phyloP scores from a whole-genome alignment of 1,140 invertebrate genomes.

The Protaetia brevitarsis region DNA sequence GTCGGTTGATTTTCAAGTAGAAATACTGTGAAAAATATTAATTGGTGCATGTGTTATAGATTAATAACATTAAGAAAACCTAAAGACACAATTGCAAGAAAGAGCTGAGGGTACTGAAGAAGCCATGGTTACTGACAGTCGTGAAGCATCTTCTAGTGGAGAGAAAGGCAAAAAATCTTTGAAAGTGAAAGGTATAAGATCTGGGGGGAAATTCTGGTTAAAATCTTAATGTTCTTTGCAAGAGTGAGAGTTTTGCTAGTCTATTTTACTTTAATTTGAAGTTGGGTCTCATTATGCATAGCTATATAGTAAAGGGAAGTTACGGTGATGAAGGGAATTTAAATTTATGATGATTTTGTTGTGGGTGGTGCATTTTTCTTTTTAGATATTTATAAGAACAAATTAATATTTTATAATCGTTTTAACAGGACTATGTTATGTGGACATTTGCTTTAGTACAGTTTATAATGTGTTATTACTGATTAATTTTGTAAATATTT shows the following conservation, averaged over 20 bases:
- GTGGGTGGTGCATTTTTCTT: too few relatives aligned
- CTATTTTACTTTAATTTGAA: background rate
- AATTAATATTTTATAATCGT: too few relatives aligned
- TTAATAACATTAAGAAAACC: conserved; percentile 74
- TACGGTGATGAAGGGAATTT: too few relatives aligned
- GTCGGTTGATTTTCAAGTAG: conserved; percentile 49
- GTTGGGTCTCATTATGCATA: background rate
- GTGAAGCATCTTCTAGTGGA: conserved; percentile 52
- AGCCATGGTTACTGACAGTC: conserved; percentile 53
- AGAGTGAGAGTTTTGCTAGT: background rate
- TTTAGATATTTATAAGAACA: too few relatives aligned
- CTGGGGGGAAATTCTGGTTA: conserved; percentile 60
- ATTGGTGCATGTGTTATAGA: conserved; percentile 51
- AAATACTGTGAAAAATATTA: background rate
- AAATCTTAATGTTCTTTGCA: conserved; percentile 46
- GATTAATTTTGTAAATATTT: background rate
- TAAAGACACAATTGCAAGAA: conserved; percentile 72
- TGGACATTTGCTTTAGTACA: background rate
- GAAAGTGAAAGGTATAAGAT: conserved; percentile 54
- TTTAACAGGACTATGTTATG: too few relatives aligned
- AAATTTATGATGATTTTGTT: too few relatives aligned
- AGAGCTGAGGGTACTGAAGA: conserved; percentile 62
- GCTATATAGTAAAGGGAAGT: background rate
- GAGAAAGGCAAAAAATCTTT: conserved; percentile 53
- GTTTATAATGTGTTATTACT: background rate